Conservation (phyloP, 1,140 invertebrate species). For the Cydia fagiglandana region DNA sequence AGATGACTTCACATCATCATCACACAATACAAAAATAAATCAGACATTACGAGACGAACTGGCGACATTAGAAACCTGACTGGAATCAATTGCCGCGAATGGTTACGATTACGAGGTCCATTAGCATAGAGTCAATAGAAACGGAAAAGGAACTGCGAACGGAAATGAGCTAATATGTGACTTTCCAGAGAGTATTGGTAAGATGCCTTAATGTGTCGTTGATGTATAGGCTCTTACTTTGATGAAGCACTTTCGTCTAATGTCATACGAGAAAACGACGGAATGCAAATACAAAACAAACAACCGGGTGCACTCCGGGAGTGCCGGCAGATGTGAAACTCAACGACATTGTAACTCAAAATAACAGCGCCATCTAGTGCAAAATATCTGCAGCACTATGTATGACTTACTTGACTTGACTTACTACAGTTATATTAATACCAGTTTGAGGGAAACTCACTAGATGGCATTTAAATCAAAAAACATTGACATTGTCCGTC, state of each 20-base stretch:
- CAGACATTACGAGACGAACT: background rate
- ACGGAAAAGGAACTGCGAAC: slow-evolving; percentile 22
- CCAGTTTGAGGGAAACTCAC: too few relatives aligned
- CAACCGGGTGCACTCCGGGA: too few relatives aligned
- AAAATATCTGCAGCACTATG: too few relatives aligned
- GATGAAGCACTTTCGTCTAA: background rate
- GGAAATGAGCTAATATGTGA: slow-evolving; percentile 14
- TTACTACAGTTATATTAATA: too few relatives aligned
- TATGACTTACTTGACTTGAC: too few relatives aligned
- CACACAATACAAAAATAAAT: slow-evolving; percentile 14
- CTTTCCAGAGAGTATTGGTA: background rate
- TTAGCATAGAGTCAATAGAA: slow-evolving; percentile 27
- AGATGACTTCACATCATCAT: slow-evolving; percentile 1
- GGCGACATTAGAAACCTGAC: slow-evolving; percentile 14
- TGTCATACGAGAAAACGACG: background rate
- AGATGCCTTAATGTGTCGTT: background rate
- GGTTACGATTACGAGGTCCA: slow-evolving; percentile 10
- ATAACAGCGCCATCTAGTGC: too few relatives aligned
- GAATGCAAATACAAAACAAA: too few relatives aligned
- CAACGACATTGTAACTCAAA: too few relatives aligned
- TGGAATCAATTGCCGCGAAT: slow-evolving; percentile 9
- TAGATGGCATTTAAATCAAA: too few relatives aligned
- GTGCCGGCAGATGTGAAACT: too few relatives aligned
- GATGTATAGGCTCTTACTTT: background rate
- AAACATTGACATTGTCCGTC: too few relatives aligned